These are phyloP conservation scores for Rhombomys opimus DNA, from an alignment of 2,113 vertebrate genomes.

Conservation along the genomic window DNA sequence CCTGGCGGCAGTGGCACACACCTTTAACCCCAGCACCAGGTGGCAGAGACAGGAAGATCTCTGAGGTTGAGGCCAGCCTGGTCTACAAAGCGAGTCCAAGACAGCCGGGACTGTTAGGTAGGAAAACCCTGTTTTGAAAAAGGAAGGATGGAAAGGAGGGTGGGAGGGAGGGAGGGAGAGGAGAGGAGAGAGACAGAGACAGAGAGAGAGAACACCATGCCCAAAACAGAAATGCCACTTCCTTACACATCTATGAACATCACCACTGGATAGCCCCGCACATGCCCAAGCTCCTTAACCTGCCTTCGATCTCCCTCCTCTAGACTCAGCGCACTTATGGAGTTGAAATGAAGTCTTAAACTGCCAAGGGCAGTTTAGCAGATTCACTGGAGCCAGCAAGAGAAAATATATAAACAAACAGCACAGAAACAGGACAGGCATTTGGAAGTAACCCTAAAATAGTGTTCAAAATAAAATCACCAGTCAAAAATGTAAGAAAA, in stretches of 20 bases:
- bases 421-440: not conserved
- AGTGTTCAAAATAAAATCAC: slow-evolving; percentile 35
- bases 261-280: not conserved
- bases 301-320: slow-evolving; percentile 16
- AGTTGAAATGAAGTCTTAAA: not conserved
- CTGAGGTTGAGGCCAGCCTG: not conserved
- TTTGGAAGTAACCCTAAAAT: slow-evolving; percentile 6
- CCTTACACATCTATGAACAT: not conserved
- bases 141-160: too few relatives aligned
- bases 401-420: not conserved
- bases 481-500: slow-evolving; percentile 34
- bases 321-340: not conserved
- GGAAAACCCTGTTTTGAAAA: not conserved
- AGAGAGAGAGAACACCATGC: not conserved
- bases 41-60: not conserved
- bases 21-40: not conserved
- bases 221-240: not conserved
- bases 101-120: not conserved
- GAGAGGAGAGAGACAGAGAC: too few relatives aligned
- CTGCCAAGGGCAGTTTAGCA: not conserved
- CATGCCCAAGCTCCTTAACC: not conserved
- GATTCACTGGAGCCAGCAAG: not conserved
- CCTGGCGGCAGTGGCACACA: not conserved
- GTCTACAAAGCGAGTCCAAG: too few relatives aligned
- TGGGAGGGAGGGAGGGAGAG: too few relatives aligned